Base-by-base conservation (phyloP, 2,113 vertebrate genomes). In the Candoia aspera region DNA sequence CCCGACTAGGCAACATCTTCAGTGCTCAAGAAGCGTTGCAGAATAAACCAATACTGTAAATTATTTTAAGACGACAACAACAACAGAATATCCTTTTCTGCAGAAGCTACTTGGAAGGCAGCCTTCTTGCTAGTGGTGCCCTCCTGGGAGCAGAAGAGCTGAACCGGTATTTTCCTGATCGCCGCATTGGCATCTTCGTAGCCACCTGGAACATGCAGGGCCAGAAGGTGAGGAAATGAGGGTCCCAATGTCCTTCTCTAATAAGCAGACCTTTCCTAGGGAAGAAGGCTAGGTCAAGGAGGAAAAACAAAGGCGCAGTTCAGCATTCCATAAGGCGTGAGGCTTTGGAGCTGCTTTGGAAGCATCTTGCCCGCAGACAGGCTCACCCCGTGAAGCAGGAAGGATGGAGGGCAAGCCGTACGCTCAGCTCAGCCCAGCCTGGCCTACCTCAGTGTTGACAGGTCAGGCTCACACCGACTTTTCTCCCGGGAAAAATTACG, bases 151-250 rank as follows among this genome's bases (percentile, higher is more conserved):
- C 99, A 0, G 98, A 99, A 29, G 99, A 99, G 95, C 97, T 99
- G 64, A 98, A 98, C 93, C 98, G 99, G 0, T 98, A 99, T 95
- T 99, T 99, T 93, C 99, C 99, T 0, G 97, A 99, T 87, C 97
- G 99, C 90, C 98, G 53, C n/a, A 2, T 99, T 87, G 98, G 98
- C 4, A 93, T 99, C 91, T 99, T 98, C 64, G 95, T 99, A 84
- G 98, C 98, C 95, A 99, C 99, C 0, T 99, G 99, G 99, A 99
- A 99, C 97, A 99, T 99, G 99, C 99, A 99, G 95, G 99, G 99
- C 57, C 98, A 98, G 95, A 99, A 98, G 98, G 99, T 99, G 3
- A 92, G 0, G 84, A 57, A 55, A 24, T 0, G 21, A 46, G 21
- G 5, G 8, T 26, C 23, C n/a, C 6, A 6, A 2, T 0, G 23